A percentile compares a stretch with the other conserved stretches of the same genome.
phyloP scores from a whole-genome alignment of 1,140 invertebrate species.

The Leptoteleia sp. region DNA sequence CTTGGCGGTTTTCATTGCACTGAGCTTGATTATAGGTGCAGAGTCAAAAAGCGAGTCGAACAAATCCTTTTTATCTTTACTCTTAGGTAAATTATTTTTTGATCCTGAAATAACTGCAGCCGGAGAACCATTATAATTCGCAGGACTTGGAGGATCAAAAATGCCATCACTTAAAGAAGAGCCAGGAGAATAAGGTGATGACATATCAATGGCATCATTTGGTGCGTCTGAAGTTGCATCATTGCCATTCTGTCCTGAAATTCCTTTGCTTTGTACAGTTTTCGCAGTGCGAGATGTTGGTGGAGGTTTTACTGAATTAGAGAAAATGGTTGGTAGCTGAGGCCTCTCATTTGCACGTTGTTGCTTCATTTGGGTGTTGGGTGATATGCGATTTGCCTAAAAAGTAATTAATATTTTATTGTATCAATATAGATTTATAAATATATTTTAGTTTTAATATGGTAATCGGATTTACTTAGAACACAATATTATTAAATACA shows the following conservation, averaged over 20 bases:
- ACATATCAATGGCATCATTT: slow-evolving; percentile 84
- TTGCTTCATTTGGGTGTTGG: slow-evolving; percentile 76
- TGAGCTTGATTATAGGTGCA: slow-evolving; percentile 75
- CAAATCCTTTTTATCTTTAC: slow-evolving; percentile 78
- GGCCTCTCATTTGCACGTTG: slow-evolving; percentile 73
- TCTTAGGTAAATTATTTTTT: slow-evolving; percentile 73
- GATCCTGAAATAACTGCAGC: slow-evolving; percentile 55
- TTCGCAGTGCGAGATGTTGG: slow-evolving; percentile 42
- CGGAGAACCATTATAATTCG: slow-evolving; percentile 77
- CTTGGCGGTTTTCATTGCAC: slow-evolving; percentile 71
- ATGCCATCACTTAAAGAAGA: slow-evolving; percentile 92
- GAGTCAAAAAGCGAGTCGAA: slow-evolving; percentile 83
- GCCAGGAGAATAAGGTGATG: slow-evolving; percentile 92
- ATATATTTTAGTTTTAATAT: too few relatives aligned
- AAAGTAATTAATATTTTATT: too few relatives aligned
- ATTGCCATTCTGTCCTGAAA: slow-evolving; percentile 78
- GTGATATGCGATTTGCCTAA: slow-evolving; percentile 79
- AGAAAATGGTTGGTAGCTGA: slow-evolving; percentile 74
- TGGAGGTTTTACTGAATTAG: slow-evolving; percentile 74
- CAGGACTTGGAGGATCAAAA: slow-evolving; percentile 89
- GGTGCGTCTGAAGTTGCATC: slow-evolving; percentile 72
- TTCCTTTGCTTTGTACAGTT: slow-evolving; percentile 69
- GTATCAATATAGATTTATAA: too few relatives aligned
- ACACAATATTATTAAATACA: too few relatives aligned
- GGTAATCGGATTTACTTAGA: too few relatives aligned